Evolutionary conservation across 2,113 vertebrate species (phyloP), one percentile per base, ranked within the genome.

Genomic region (Daphoenositta chrysoptera): DNA sequence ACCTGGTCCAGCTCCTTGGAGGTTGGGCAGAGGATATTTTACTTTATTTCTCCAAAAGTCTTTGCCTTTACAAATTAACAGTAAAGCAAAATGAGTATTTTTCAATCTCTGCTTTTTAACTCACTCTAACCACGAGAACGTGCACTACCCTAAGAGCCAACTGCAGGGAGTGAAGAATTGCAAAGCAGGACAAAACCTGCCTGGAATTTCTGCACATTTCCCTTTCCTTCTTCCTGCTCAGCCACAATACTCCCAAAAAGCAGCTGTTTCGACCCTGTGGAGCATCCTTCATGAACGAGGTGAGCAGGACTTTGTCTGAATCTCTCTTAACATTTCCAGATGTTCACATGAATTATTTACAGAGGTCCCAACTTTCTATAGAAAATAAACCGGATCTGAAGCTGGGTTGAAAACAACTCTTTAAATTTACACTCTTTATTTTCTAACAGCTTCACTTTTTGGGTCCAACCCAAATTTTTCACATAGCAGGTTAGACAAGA

Each of bases 1-100:
- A 35, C 31, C 10, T 28, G 70, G 22, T 48, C 26, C 44, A 58
- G 92, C 61, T 54, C 83, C 30, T 30, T 7, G 51, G 11, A 65
- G 23, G 22, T 44, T 89, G 30, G 30, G 30, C 58, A 72, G 94
- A 70, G 51, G 64, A 61, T 51, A 40, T 56, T 76, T 61, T 40
- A 47, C 2, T 68, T 57, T 66, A n/a, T 75, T 80, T 94, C 89
- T 84, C 50, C 69, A 28, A 44, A 28, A 53, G 40, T 82, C 47
- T 70, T 63, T 92, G 47, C 93, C 45, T 50, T 64, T 89, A 69
- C 88, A 57, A 85, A 65, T 66, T 80, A 68, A 79, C 77, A 97
- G 95, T 80, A 96, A 97, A 97, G 72, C 69, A 70, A 92, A 77
- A 54, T 83, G 85, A 85, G 40, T 71, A n/a, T 85, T 91, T 96